Evolutionary conservation across 2,888 invertebrate genomes (phyloP), one percentile per base, ranked within the genome.

Genomic region (Nycteola revayana): DNA sequence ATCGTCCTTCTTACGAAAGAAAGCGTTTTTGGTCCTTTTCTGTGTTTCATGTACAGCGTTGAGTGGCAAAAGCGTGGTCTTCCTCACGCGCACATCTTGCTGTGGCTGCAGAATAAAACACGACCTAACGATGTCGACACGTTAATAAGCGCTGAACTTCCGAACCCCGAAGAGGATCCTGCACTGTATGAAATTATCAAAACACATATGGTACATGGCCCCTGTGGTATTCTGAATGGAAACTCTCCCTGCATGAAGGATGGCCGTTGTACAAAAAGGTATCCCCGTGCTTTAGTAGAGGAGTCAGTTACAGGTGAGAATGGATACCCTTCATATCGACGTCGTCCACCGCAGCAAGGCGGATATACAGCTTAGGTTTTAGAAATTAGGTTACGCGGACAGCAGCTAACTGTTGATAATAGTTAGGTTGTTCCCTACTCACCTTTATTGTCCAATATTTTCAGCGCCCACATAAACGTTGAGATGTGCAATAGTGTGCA

Each of bases 31-130:
- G 43, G 49, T 38, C 32, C 8, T 56, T 51, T 34, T 50, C 37
- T 37, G 35, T 58, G 48, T 26, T 26, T 18, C 18, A 32, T 32
- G 25, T 25, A 25, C 21, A 25, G 25, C 24, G 17, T 55, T 7
- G 48, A 61, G 24, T 61, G 60, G 60, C 58, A 56, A 43, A 63
- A 60, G 30, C 40, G 56, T 30, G 58, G 58, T n/a, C 34, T 60
- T 25, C 56, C 57, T 21, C 58, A 60, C 38, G 48, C 49, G 3
- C 60, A 60, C 35, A 46, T 60, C 35, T 37, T 62, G 10, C 10
- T 61, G 32, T 63, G 54, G 60, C 7, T 21, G n/a, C 2, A 21
- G 2, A 7, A 21, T 2, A 25, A 25, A n/a, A 11, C 11, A 2
- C 10, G 25, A 2, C 11, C 25, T n/a, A n/a, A 25, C n/a, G 11